Evolutionary conservation across 1,140 invertebrate genomes (phyloP).

Genomic region (Trypoxylus dichotomus): DNA sequence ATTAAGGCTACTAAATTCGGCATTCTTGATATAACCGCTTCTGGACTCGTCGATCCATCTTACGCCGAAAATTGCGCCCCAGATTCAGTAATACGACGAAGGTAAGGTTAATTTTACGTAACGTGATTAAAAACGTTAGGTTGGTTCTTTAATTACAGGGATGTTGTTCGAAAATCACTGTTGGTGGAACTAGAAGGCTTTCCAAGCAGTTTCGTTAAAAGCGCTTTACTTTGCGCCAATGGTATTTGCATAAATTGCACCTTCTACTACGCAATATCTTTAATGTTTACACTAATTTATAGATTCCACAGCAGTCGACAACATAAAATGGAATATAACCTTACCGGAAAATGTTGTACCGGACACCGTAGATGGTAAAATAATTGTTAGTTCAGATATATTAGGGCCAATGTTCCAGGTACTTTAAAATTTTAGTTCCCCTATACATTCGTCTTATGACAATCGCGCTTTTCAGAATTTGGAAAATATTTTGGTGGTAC

Average conservation of each 20-base stretch:
- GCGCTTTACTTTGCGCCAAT: constrained; percentile 57
- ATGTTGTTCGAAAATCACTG: constrained; percentile 59
- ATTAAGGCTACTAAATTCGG: neutral
- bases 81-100: neutral
- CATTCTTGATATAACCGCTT: constrained; percentile 55
- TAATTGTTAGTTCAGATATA: constrained; percentile 61
- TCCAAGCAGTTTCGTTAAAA: constrained; percentile 55
- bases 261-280: neutral
- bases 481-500: constrained; percentile 59
- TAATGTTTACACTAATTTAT: neutral
- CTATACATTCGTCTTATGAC: neutral
- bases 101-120: neutral
- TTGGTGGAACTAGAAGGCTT: constrained; percentile 63
- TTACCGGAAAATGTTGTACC: constrained; percentile 54
- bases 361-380: constrained; percentile 57
- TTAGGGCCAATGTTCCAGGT: constrained; percentile 58
- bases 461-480: constrained; percentile 51
- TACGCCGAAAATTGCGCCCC: constrained; percentile 53
- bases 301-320: constrained; percentile 29
- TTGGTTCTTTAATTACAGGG: constrained; percentile 50
- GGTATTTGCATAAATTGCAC: neutral
- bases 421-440: neutral
- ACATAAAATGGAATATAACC: constrained; percentile 42
- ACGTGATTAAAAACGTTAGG: too few species aligned
- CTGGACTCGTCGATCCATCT: constrained; percentile 56